Evolutionary conservation across 2,888 invertebrate genomes (phyloP).

Genomic region (Cryptosula pallasiana): DNA sequence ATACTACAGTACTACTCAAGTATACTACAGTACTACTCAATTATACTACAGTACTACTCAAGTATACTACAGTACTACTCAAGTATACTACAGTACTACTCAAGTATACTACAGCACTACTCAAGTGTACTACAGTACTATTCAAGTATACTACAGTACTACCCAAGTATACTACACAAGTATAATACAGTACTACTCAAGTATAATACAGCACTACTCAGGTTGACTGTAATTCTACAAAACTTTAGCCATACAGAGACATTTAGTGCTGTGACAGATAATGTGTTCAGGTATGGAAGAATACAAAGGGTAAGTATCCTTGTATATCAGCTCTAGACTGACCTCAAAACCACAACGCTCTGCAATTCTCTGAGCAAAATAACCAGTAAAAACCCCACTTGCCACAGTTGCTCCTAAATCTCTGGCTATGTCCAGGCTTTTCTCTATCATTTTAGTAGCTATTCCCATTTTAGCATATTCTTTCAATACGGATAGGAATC

Average conservation of each 20-base stretch:
- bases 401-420: not conserved
- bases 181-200: no score
- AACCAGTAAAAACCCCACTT: not conserved
- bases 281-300: not conserved
- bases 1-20: no score
- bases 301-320: not conserved
- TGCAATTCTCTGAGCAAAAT: not conserved
- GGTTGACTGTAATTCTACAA: no score
- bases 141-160: no score
- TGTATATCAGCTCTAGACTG: not conserved
- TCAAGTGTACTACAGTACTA: no score
- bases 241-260: not conserved
- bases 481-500: not conserved
- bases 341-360: not conserved
- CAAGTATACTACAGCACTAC: no score
- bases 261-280: not conserved
- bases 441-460: not conserved
- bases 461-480: not conserved
- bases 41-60: no score
- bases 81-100: no score
- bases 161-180: no score
- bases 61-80: no score
- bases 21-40: no score
- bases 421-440: not conserved
- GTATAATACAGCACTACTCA: no score